Evolutionary conservation across 2,113 vertebrate species (phyloP).

Genomic region (Pachyramphus minor): DNA sequence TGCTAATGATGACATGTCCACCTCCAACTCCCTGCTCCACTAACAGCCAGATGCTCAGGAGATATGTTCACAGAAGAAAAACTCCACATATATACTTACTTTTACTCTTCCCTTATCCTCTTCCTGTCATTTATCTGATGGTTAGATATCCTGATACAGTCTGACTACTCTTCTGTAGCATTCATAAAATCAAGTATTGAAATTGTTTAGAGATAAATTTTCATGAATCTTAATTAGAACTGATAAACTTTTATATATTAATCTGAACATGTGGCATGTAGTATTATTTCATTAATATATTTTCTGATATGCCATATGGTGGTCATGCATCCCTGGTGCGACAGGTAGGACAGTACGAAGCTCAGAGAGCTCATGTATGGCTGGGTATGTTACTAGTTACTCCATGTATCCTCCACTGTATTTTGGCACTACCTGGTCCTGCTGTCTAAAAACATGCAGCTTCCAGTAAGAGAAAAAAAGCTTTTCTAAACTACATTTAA

Average conservation of each 20-base stretch:
- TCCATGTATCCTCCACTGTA: background rate
- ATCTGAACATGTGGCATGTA: background rate
- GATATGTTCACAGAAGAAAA: background rate
- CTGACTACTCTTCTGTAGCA: background rate
- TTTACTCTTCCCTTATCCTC: background rate
- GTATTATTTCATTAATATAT: background rate
- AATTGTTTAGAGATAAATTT: background rate
- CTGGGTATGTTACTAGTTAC: background rate
- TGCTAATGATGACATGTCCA: background rate
- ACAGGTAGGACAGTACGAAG: background rate
- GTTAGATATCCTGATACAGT: background rate
- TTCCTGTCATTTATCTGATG: background rate
- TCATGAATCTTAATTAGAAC: background rate
- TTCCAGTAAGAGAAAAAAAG: conserved; percentile 12
- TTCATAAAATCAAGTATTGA: background rate
- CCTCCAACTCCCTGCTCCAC: background rate
- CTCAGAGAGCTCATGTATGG: background rate
- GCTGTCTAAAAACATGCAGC: background rate
- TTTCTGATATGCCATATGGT: background rate
- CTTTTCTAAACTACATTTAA: conserved; percentile 27
- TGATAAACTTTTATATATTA: background rate
- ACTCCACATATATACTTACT: background rate
- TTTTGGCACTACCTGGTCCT: conserved; percentile 14
- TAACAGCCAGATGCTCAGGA: background rate
- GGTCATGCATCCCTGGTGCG: background rate